Percentiles rank a stretch among this genome's conserved stretches.
Evolutionary conservation across 2,888 invertebrate species (phyloP).

Genomic region (Chalcis sispes): DNA sequence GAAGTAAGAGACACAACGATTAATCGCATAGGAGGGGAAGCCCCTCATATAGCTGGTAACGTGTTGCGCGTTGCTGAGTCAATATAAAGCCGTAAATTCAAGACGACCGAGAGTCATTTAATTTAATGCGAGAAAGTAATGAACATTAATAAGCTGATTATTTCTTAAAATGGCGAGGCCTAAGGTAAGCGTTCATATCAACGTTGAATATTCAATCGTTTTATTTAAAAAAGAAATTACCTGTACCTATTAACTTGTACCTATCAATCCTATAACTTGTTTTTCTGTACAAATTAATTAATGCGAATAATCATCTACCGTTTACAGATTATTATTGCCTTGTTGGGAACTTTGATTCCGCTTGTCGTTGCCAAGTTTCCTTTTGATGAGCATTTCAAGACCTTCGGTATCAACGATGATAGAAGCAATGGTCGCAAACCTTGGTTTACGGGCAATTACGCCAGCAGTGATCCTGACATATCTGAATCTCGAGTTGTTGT

Average conservation of each 20-base stretch:
- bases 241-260: too few relatives aligned
- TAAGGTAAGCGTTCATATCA: conserved; percentile 30
- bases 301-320: neutral
- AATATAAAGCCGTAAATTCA: conserved; percentile 70
- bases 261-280: neutral
- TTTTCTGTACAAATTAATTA: neutral
- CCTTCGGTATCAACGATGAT: conserved; percentile 36
- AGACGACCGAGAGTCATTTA: conserved; percentile 68
- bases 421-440: conserved; percentile 31
- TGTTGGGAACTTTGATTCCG: conserved; percentile 57
- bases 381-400: conserved; percentile 54
- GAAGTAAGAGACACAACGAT: neutral
- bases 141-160: conserved; percentile 53
- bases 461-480: neutral
- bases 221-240: too few relatives aligned
- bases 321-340: conserved; percentile 59
- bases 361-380: conserved; percentile 57
- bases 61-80: conserved; percentile 60
- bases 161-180: conserved; percentile 40
- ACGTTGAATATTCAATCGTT: too few relatives aligned
- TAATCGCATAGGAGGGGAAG: neutral
- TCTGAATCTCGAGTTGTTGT: conserved; percentile 47
- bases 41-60: neutral
- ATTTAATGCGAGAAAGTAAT: conserved; percentile 69
- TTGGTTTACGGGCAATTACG: conserved; percentile 45